These are phyloP conservation scores for Colletes collaris DNA, from an alignment of 2,888 invertebrate species.

Conservation along the genomic window DNA sequence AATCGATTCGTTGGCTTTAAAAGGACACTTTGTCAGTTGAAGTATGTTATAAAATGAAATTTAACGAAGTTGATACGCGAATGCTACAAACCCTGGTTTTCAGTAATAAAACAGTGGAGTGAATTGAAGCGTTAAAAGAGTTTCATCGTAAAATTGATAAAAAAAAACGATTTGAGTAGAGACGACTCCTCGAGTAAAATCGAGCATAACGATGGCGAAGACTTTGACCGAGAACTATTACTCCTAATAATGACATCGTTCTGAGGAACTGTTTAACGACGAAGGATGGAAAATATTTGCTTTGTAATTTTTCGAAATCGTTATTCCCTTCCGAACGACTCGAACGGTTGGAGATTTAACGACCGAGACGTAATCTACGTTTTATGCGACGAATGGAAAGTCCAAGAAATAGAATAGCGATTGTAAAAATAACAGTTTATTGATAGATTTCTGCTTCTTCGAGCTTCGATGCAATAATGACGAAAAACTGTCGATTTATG, in stretches of 20 bases:
- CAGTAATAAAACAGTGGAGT: constrained; percentile 9
- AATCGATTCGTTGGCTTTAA: no score
- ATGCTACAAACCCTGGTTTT: neutral
- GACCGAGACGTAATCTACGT: constrained; percentile 32
- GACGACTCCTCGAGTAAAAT: constrained; percentile 6
- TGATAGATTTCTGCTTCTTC: constrained; percentile 32
- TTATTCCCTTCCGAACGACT: constrained; percentile 37
- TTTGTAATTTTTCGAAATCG: constrained; percentile 38
- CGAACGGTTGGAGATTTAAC: constrained; percentile 37
- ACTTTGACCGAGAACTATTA: constrained; percentile 1
- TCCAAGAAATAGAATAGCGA: constrained; percentile 22
- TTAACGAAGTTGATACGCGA: neutral
- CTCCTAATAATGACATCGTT: constrained; percentile 29
- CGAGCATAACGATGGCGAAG: neutral
- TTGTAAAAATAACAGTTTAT: constrained; percentile 37
- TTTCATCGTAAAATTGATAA: constrained; percentile 16
- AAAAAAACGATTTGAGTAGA: constrained; percentile 6
- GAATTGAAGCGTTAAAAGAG: constrained; percentile 2
- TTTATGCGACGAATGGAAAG: constrained; percentile 29
- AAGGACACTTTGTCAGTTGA: no score
- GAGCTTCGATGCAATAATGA: neutral
- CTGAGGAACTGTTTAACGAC: constrained; percentile 19
- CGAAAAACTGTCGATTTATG: no score
- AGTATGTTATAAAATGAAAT: neutral
- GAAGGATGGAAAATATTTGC: constrained; percentile 34